Evolutionary conservation across 2,888 invertebrate genomes (phyloP).

Genomic region (Platycheirus rosarum): DNA sequence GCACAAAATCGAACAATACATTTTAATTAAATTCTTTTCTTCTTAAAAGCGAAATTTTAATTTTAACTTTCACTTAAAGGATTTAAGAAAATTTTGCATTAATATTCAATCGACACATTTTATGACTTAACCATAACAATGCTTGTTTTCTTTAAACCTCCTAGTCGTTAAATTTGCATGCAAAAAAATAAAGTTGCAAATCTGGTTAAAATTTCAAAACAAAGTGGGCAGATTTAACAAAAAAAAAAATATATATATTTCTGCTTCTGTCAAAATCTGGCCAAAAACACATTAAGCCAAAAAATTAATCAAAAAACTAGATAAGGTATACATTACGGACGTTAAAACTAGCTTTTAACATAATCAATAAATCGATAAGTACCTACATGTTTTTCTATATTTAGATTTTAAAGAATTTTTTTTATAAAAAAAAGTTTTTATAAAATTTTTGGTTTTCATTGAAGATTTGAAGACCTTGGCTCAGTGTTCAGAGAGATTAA

Average conservation of each 20-base stretch:
- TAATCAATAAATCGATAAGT: no score
- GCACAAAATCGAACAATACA: background rate
- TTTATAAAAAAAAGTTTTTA: no score
- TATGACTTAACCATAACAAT: background rate
- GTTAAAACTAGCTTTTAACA: no score
- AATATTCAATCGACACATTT: slow-evolving; percentile 7
- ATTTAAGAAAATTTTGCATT: slow-evolving; percentile 7
- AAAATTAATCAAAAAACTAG: slow-evolving; percentile 12
- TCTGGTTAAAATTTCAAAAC: slow-evolving; percentile 10
- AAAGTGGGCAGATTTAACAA: slow-evolving; percentile 11
- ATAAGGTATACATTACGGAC: background rate
- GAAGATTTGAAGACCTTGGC: no score
- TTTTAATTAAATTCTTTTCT: background rate
- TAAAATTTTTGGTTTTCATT: no score
- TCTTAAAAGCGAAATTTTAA: background rate
- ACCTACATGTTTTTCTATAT: no score
- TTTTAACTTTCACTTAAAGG: slow-evolving; percentile 5
- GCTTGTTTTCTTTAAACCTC: background rate
- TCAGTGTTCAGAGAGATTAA: no score
- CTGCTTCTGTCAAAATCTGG: slow-evolving; percentile 22
- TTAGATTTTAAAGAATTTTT: no score
- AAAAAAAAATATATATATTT: slow-evolving; percentile 1
- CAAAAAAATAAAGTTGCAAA: background rate
- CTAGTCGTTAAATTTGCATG: slow-evolving; percentile 18
- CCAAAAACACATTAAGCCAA: slow-evolving; percentile 6